phyloP scores from a whole-genome alignment of 2,888 invertebrate genomes.

The Tenthredo scrophulariae region DNA sequence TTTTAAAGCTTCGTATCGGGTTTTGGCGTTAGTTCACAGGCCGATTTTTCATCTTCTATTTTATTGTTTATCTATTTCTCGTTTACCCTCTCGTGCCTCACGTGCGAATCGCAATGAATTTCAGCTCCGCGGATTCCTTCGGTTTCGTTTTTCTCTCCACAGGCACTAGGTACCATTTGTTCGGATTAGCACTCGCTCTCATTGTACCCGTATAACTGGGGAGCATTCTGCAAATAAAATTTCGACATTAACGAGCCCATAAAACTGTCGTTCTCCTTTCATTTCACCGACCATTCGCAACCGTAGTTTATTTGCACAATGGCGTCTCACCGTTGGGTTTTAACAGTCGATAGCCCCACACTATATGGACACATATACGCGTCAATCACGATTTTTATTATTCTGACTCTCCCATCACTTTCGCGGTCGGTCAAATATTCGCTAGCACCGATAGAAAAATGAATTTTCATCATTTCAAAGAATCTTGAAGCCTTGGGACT shows the following conservation, averaged over 20 bases:
- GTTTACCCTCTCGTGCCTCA: background rate
- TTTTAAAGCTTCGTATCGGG: background rate
- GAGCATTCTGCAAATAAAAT: conserved; percentile 41
- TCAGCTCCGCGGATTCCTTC: conserved; percentile 19
- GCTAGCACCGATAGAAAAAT: too few relatives aligned
- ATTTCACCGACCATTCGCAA: conserved; percentile 10
- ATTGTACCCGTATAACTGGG: conserved; percentile 22
- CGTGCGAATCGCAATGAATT: conserved; percentile 24
- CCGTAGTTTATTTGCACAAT: background rate
- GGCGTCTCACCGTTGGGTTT: background rate
- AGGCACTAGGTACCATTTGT: conserved; percentile 7
- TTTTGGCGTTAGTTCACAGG: background rate
- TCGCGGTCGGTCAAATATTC: background rate
- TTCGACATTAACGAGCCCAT: conserved; percentile 43
- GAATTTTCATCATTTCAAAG: too few relatives aligned
- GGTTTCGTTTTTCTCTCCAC: conserved; percentile 6
- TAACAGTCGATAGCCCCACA: background rate
- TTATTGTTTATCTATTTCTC: background rate
- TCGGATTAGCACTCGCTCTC: conserved; percentile 39
- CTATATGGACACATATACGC: background rate
- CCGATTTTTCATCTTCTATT: background rate
- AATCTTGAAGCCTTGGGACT: too few relatives aligned
- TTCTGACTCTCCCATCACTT: background rate
- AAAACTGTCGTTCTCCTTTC: conserved; percentile 49
- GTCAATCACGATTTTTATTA: background rate